A percentile compares a stretch with the other conserved stretches of the same genome.
phyloP scores from a whole-genome alignment of 2,888 invertebrate species.

The Pecten maximus region DNA sequence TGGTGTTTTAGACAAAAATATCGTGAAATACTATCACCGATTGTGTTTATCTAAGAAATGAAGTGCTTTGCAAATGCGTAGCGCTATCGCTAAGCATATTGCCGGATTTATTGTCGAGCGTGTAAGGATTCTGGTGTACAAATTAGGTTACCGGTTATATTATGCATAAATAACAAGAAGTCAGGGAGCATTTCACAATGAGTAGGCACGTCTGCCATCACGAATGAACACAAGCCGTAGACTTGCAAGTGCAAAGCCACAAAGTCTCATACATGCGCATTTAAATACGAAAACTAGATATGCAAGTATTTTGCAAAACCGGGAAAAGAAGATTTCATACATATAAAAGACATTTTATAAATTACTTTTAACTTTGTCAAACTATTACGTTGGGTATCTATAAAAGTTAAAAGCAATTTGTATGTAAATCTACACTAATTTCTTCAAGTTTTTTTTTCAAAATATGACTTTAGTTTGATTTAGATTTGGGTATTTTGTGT shows the following conservation, averaged over 20 bases:
- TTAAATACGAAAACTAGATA: background rate
- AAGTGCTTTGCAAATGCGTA: conserved; percentile 24
- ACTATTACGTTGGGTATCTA: background rate
- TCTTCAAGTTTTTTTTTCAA: background rate
- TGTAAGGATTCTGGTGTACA: background rate
- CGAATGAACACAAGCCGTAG: background rate
- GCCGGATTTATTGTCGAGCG: background rate
- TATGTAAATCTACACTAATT: background rate
- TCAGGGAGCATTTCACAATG: background rate
- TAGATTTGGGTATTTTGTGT: background rate
- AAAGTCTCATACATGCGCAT: background rate
- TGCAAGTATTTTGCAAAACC: background rate
- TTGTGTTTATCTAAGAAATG: conserved; percentile 30
- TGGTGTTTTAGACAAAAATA: conserved; percentile 31
- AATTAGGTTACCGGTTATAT: background rate
- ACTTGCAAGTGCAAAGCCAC: background rate
- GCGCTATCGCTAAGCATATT: conserved; percentile 22
- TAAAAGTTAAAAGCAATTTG: conserved; percentile 3
- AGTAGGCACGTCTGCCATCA: background rate
- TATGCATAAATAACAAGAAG: background rate
- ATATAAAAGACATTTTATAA: conserved; percentile 7
- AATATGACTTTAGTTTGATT: background rate
- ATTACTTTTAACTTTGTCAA: background rate
- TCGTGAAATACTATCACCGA: conserved; percentile 26
- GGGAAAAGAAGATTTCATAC: background rate